Conservation (phyloP, 1,140 invertebrate species). For the Leptopilina clavipes region DNA sequence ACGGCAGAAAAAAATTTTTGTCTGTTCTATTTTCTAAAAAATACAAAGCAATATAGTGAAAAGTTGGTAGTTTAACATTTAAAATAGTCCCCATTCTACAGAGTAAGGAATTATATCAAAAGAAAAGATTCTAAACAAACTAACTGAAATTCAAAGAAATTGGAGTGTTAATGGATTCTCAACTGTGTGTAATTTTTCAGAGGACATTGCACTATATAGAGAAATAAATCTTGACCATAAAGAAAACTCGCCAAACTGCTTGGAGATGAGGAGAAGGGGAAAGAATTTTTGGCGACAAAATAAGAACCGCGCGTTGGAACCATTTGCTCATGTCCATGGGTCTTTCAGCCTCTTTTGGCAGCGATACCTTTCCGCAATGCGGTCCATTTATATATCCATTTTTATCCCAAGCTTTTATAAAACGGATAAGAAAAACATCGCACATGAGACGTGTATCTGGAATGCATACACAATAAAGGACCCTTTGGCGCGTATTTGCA, state of each 20-base stretch:
- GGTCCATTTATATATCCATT: conserved; percentile 21
- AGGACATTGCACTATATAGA: background rate
- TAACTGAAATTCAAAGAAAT: too few relatives aligned
- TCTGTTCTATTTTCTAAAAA: too few relatives aligned
- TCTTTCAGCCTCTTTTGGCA: conserved; percentile 35
- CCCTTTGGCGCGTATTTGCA: background rate
- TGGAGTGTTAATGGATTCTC: too few relatives aligned
- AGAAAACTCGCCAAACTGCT: conserved; percentile 1
- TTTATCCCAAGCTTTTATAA: conserved; percentile 1
- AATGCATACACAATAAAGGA: background rate
- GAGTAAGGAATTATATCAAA: too few relatives aligned
- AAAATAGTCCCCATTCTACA: too few relatives aligned
- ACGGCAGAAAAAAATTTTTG: too few relatives aligned
- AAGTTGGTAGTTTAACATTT: too few relatives aligned
- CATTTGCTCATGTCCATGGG: conserved; percentile 1
- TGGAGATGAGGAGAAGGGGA: background rate
- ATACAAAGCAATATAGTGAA: too few relatives aligned
- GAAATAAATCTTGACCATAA: conserved; percentile 3
- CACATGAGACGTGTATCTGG: background rate
- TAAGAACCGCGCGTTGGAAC: background rate
- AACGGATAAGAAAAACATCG: background rate
- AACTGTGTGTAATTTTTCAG: background rate
- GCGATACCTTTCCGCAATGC: conserved; percentile 39
- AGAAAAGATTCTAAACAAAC: too few relatives aligned
- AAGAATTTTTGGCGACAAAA: conserved; percentile 25